Evolutionary conservation across 2,113 vertebrate species (phyloP), one percentile per base, ranked within the genome.

Genomic region (Cinclus cinclus): DNA sequence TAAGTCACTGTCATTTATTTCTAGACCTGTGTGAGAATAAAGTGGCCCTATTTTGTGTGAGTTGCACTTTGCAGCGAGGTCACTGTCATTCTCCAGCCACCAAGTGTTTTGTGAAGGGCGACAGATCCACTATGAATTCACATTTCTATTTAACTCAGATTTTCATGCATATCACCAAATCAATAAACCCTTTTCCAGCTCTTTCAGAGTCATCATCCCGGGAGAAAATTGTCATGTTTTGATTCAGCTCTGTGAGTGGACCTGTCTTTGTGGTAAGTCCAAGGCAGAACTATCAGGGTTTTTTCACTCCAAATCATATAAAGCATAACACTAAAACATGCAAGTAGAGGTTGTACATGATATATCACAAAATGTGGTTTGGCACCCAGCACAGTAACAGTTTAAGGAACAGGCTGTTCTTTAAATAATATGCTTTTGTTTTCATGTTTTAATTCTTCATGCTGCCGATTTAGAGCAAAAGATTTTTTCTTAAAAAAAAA

Each of bases 381-480:
- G 93, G 93, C 92, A 94, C 76, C 68, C 89, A 87, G 86, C 65
- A 81, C 75, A 93, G 82, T 75, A 92, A 96, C 95, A 95, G 92
- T 96, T 92, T 95, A 96, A 62, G 81, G 94, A 93, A 94, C 92
- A 91, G 95, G 70, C 91, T 97, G 89, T 94, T 94, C 94, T 91
- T 96, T 94, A 94, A 95, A 96, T 96, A 94, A 94, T 94, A 68
- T 87, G 65, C 96, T 96, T 96, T 95, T 96, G 91, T 95, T 96
- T 95, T 92, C 90, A 62, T 95, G 70, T 95, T 92, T 96, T 73
- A 94, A 92, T 95, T 95, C 94, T 93, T 87, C 94, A 67, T 83
- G 83, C 92, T 81, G 58, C 52, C 58, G 92, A 94, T 91, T 87
- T 96, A 89, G 62, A 96, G 90, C 42, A 80, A 91, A 86, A 52